These are phyloP conservation scores for Sphaeridia pumilis DNA, from an alignment of 2,888 invertebrate genomes.

Conservation along the genomic window DNA sequence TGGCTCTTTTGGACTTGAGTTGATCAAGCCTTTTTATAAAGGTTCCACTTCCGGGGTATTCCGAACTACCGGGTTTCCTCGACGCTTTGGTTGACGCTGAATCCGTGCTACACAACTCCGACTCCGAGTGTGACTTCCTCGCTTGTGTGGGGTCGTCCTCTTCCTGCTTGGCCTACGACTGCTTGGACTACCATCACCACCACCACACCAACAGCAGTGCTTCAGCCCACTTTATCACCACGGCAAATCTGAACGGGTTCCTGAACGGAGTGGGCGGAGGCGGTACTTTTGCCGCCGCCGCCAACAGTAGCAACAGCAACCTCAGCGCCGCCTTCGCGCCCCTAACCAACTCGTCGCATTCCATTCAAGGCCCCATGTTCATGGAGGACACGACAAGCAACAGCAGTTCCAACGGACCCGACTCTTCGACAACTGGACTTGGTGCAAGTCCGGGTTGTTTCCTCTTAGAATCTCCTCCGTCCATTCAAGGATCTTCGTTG, in stretches of 20 bases:
- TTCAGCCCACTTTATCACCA: no score
- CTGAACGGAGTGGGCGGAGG: no score
- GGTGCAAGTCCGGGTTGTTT: conserved; percentile 29
- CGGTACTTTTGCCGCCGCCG: conserved; percentile 47
- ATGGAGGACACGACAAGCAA: conserved; percentile 35
- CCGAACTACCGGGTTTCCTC: conserved; percentile 36
- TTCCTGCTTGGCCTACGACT: conserved; percentile 45
- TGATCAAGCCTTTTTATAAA: no score
- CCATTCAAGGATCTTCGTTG: conserved; percentile 31
- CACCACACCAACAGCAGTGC: no score
- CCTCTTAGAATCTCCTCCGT: conserved; percentile 32
- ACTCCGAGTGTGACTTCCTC: conserved; percentile 34
- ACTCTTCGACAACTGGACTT: conserved; percentile 19
- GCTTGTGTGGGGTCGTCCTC: conserved; percentile 39
- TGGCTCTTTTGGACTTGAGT: no score
- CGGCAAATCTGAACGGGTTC: no score
- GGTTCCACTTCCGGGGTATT: conserved; percentile 36
- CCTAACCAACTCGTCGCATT: conserved; percentile 11
- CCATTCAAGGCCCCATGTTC: conserved; percentile 28
- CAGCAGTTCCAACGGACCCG: conserved; percentile 31
- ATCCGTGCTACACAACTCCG: conserved; percentile 33
- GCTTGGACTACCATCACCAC: conserved; percentile 43
- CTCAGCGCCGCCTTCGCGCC: no score
- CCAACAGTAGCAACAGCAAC: neutral
- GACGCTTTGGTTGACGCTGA: conserved; percentile 36